These are phyloP conservation scores for Myrmecobius fasciatus DNA, from an alignment of 2,113 vertebrate species.

Conservation along the genomic window DNA sequence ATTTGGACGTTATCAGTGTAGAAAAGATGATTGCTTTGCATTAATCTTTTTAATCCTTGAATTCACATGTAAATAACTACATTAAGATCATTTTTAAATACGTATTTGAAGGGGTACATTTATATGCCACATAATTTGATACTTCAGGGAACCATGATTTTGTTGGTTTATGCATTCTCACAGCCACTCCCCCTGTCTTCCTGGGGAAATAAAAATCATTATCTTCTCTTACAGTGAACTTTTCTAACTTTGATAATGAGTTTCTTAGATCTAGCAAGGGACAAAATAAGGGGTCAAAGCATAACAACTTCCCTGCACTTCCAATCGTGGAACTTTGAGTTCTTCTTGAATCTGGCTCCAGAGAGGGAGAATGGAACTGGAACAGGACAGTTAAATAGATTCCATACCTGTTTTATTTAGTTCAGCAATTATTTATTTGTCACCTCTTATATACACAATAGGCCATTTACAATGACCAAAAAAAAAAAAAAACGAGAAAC, in stretches of 20 bases:
- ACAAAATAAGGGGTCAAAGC: not conserved
- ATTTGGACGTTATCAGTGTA: not conserved
- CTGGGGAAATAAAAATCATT: not conserved
- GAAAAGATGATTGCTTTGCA: not conserved
- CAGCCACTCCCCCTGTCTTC: not conserved
- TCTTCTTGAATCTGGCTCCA: not conserved
- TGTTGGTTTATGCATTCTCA: not conserved
- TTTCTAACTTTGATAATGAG: not conserved
- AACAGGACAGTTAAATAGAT: not conserved
- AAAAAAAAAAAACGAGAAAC: not conserved
- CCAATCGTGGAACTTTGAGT: not conserved
- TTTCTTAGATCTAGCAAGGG: not conserved
- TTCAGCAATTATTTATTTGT: not conserved
- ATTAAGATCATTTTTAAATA: not conserved
- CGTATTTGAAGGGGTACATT: not conserved
- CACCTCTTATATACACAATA: not conserved
- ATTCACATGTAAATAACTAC: not conserved
- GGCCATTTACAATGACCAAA: not conserved
- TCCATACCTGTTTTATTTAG: not conserved
- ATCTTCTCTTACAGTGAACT: not conserved
- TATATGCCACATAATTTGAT: not conserved
- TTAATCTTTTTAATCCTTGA: not conserved
- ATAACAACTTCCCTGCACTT: not conserved
- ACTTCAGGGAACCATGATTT: not conserved
- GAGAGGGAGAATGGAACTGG: not conserved